Base-by-base conservation (phyloP, 1,140 invertebrate species). In the Leptinotarsa defecta region DNA sequence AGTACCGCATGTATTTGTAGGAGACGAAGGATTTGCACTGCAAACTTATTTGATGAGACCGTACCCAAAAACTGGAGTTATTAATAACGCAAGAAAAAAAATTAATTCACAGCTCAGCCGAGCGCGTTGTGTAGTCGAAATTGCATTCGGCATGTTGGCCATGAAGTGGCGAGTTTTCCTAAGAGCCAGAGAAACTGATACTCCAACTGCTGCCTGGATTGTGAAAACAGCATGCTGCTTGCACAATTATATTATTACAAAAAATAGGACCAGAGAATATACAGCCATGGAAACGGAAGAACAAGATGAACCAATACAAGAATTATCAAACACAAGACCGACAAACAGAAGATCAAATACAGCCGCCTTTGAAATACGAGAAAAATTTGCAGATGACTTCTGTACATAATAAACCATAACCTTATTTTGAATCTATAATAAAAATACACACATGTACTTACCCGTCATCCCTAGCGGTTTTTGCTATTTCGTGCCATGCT, bases 121-220 rank as follows among this genome's bases (percentile, higher is more conserved):
- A 74, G 81, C 83, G 65, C 79, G 84, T 67, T 73, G 82, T 49
- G 79, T 82, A 17, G 77, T 85, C 3, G 85, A 87, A 74, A 86
- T 84, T 77, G 79, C 83, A n/a, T 86, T 86, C 77, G 83, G 83
- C 20, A 85, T 86, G 64, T 77, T 86, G 68, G 77, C 81, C 20
- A 20, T 20, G 20, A 20, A 20, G 20, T 20, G 20, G 20, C 20
- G 20, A 20, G 20, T 1, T 20, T 84, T 85, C 73, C 73, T 69
- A 62, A 79, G 76, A 70, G 73, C 79, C 20, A 79, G 83, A 17
- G 77, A 78, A 69, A 70, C 62, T 34, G 71, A 79, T 62, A 74
- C 76, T 22, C 74, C 77, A 70, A 77, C 71, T 71, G 75, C 73
- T 68, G 70, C 74, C 22, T 64, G 71, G 48, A 76, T 81, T 27